phyloP scores from a whole-genome alignment of 2,888 invertebrate genomes.

The Nemotelus nigrinus region DNA sequence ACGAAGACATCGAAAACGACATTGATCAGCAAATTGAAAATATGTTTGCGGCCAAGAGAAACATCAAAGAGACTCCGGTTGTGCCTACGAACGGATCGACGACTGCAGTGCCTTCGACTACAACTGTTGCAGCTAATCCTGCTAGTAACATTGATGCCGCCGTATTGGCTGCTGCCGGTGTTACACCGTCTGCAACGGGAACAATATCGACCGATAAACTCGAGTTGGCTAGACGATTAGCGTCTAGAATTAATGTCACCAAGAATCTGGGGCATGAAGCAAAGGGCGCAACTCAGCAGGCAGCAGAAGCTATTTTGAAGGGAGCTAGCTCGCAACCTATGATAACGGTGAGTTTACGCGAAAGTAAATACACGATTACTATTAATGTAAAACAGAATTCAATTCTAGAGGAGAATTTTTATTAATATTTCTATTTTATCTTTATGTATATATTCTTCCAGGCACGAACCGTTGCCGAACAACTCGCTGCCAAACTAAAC shows the following conservation, averaged over 20 bases:
- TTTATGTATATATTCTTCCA: conserved; percentile 55
- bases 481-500: conserved; percentile 95
- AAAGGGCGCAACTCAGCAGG: conserved; percentile 89
- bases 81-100: conserved; percentile 52
- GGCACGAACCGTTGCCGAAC: conserved; percentile 96
- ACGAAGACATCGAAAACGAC: conserved; percentile 96
- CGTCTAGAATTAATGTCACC: conserved; percentile 87
- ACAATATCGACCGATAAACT: conserved; percentile 75
- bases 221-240: conserved; percentile 86
- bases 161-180: conserved; percentile 56
- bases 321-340: conserved; percentile 81
- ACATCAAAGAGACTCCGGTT: conserved; percentile 89
- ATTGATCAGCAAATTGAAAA: conserved; percentile 98
- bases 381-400: conserved; percentile 6
- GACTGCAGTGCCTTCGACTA: conserved; percentile 51
- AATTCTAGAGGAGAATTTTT: background rate
- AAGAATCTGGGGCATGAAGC: conserved; percentile 88
- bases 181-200: conserved; percentile 53
- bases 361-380: background rate
- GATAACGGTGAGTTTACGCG: conserved; percentile 72
- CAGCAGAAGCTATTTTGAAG: conserved; percentile 92
- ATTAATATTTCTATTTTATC: conserved; percentile 2
- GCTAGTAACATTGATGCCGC: conserved; percentile 58
- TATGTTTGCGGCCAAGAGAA: conserved; percentile 94
- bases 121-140: conserved; percentile 56